Evolutionary conservation across 2,113 vertebrate genomes (phyloP), one percentile per base, ranked within the genome.

Genomic region (Haemorhous mexicanus): DNA sequence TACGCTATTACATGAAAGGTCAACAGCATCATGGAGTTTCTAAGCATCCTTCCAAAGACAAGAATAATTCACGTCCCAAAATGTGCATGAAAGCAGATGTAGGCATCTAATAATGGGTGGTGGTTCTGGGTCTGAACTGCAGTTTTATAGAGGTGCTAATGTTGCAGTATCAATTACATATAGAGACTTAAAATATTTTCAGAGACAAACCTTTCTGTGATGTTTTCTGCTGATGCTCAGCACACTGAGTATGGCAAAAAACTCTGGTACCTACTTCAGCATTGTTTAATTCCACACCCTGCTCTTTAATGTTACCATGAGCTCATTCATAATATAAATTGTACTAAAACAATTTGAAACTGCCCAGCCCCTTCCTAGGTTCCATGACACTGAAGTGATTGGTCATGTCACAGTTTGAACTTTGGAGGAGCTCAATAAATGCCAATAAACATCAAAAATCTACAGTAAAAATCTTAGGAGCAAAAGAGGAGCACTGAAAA

Each of bases 11-110:
- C 44, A 69, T 0, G 0, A 85, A 90, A 94, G 67, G 70, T 83
- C 70, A 95, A 82, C n/a, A 88, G 37, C 41, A 44, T 32, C 56
- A 86, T 47, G 44, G 44, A 63, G 90, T 80, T 86, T 66, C 63
- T 73, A 80, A 90, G 67, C 44, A 83, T 30, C 53, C 18, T 73
- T 90, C 41, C 70, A 80, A 64, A 73, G 41, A 52, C 27, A 78
- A 56, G 41, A 90, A 52, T 41, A 13, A 80, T 87, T 69, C 64
- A 50, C 21, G 56, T 32, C 19, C 41, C 20, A 13, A 85, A 73
- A 80, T 1, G 4, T 19, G 43, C 0, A 1, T 39, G 11, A 78
- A 67, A 30, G 49, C 39, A 76, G 35, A 49, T 8, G 4, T 2
- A 56, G 33, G 27, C 16, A 80, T 19, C 16, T 33, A 37, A 39